Conservation (phyloP, 2,113 vertebrate species). For the Pseudolaguvia tuberculata region DNA sequence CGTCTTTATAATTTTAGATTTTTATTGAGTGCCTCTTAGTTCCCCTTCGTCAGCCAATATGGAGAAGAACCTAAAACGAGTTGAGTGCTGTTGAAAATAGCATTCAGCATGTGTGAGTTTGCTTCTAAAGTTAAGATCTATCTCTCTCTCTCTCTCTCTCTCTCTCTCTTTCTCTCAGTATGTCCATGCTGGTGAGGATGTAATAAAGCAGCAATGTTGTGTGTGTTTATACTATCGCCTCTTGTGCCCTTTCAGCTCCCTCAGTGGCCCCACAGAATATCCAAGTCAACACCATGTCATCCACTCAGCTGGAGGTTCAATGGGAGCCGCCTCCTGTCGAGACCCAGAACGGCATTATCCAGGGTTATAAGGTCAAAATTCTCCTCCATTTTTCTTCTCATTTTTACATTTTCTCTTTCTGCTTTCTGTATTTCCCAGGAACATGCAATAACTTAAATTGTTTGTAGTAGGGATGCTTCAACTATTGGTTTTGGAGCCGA, state of each 20-base stretch:
- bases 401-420: conserved; percentile 8
- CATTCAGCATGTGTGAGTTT: conserved; percentile 9
- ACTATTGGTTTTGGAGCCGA: too few relatives aligned
- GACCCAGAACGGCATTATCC: conserved; percentile 93
- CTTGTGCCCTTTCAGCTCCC: conserved; percentile 69
- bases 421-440: background rate
- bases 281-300: conserved; percentile 74
- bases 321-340: conserved; percentile 87
- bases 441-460: too few relatives aligned
- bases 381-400: conserved; percentile 26
- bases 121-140: conserved; percentile 1
- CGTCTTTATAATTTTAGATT: conserved; percentile 19
- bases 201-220: background rate
- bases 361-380: conserved; percentile 89
- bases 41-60: background rate
- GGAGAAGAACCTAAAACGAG: conserved; percentile 1
- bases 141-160: too few relatives aligned
- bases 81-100: background rate
- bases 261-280: conserved; percentile 86
- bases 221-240: background rate
- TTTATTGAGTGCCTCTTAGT: background rate
- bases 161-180: too few relatives aligned
- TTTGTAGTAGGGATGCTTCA: too few relatives aligned
- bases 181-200: conserved; percentile 8
- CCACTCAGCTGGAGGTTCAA: conserved; percentile 84